These are phyloP conservation scores for Chrysolina americana DNA, from an alignment of 2,888 invertebrate genomes.

Conservation along the genomic window DNA sequence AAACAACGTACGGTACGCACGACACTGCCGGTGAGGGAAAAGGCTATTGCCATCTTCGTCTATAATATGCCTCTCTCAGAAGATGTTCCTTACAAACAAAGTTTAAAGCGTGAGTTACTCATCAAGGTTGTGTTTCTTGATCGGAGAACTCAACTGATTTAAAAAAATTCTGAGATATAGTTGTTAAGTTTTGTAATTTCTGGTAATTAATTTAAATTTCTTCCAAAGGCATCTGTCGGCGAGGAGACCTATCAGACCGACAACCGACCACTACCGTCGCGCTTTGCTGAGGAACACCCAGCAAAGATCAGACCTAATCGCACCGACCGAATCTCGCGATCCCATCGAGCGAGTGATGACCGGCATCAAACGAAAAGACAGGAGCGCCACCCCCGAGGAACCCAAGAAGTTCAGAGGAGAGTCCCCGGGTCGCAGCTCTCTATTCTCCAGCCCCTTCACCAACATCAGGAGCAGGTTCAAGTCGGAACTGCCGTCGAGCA, in stretches of 20 bases:
- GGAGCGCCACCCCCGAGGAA: conserved; percentile 59
- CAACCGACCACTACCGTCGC: conserved; percentile 53
- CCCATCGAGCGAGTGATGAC: conserved; percentile 55
- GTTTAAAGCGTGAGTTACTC: too few species aligned
- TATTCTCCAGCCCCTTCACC: conserved; percentile 61
- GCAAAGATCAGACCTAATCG: conserved; percentile 50
- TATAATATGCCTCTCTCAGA: too few species aligned
- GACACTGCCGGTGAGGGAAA: too few species aligned
- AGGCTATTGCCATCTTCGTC: too few species aligned
- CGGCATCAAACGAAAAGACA: conserved; percentile 61
- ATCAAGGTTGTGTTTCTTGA: too few species aligned
- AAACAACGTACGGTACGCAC: too few species aligned
- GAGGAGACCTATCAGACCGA: conserved; percentile 57
- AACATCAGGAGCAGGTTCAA: conserved; percentile 58
- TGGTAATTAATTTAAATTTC: not conserved
- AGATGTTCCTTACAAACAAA: too few species aligned
- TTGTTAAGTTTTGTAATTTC: not conserved
- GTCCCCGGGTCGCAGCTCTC: conserved; percentile 56
- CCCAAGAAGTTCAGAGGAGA: conserved; percentile 60
- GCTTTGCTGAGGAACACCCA: conserved; percentile 52
- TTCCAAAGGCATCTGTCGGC: conserved; percentile 52
- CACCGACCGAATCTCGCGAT: conserved; percentile 30
- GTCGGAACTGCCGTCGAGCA: conserved; percentile 58
- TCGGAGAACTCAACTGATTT: too few species aligned
- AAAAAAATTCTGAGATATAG: too few species aligned